phyloP scores from a whole-genome alignment of 2,113 vertebrate species.

The Etheostoma cragini region DNA sequence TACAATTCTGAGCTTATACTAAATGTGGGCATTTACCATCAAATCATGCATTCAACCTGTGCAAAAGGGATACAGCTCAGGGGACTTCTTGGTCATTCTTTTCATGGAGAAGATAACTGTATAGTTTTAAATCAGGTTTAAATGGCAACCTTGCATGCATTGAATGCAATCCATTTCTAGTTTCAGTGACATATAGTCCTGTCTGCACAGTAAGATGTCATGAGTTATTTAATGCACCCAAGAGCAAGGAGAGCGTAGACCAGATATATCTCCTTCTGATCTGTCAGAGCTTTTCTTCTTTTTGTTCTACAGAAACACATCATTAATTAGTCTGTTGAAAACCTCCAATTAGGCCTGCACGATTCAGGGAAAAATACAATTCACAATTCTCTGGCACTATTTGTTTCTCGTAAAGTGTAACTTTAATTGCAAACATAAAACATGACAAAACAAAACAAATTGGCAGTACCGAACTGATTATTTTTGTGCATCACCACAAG shows the following conservation, averaged over 20 bases:
- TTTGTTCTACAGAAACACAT: background rate
- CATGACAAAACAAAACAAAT: no score
- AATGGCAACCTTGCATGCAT: constrained; percentile 7
- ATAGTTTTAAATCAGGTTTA: constrained; percentile 22
- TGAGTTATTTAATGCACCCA: constrained; percentile 49
- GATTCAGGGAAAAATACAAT: no score
- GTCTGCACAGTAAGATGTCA: constrained; percentile 51
- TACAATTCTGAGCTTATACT: constrained; percentile 1
- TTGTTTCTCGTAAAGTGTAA: no score
- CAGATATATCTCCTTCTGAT: constrained; percentile 4
- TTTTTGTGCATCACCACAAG: no score
- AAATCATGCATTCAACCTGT: constrained; percentile 25
- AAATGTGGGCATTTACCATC: constrained; percentile 9
- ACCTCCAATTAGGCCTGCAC: background rate
- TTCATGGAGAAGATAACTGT: background rate
- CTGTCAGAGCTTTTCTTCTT: background rate
- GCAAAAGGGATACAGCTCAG: constrained; percentile 2
- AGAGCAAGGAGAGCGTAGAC: constrained; percentile 19
- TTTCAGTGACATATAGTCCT: constrained; percentile 33
- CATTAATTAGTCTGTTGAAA: background rate
- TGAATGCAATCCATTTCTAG: no score
- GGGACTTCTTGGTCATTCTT: background rate
- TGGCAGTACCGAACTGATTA: no score
- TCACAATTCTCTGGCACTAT: no score
- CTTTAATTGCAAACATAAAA: no score